Conservation (phyloP, 2,797 vertebrate genomes). For the Catharus ustulatus region DNA sequence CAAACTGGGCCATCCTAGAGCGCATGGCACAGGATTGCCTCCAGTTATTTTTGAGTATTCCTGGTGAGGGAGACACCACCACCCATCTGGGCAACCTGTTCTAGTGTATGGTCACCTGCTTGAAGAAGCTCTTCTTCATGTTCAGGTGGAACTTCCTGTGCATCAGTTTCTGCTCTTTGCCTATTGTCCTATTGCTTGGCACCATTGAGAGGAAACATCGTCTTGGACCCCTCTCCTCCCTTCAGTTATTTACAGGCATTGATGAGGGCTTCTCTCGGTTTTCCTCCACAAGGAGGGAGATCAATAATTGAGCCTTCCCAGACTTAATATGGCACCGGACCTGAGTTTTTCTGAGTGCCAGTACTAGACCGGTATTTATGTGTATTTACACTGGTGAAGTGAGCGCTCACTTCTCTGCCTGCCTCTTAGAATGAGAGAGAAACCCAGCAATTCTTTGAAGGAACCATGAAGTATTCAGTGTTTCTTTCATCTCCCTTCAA, state of each 20-base stretch:
- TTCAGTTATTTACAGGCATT: neutral
- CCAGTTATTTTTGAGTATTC: neutral
- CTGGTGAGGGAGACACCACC: neutral
- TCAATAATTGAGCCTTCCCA: neutral
- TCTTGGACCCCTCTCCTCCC: rapidly evolving
- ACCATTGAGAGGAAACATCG: rapidly evolving
- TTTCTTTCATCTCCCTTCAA: neutral
- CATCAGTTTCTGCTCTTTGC: neutral
- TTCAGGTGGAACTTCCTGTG: neutral
- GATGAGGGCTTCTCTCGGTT: neutral
- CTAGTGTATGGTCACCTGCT: neutral
- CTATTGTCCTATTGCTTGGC: neutral
- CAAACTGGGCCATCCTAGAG: neutral
- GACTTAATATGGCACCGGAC: neutral
- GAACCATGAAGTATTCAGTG: neutral
- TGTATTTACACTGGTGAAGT: neutral
- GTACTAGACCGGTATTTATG: neutral
- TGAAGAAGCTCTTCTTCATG: neutral
- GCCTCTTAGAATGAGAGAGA: neutral
- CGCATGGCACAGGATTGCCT: neutral
- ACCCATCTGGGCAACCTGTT: neutral
- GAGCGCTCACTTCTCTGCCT: neutral
- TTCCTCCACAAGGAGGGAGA: neutral
- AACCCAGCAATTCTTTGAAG: neutral
- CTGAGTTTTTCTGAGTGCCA: neutral